Base-by-base conservation (phyloP, 2,797 vertebrate genomes). In the Peromyscus nudipes region DNA sequence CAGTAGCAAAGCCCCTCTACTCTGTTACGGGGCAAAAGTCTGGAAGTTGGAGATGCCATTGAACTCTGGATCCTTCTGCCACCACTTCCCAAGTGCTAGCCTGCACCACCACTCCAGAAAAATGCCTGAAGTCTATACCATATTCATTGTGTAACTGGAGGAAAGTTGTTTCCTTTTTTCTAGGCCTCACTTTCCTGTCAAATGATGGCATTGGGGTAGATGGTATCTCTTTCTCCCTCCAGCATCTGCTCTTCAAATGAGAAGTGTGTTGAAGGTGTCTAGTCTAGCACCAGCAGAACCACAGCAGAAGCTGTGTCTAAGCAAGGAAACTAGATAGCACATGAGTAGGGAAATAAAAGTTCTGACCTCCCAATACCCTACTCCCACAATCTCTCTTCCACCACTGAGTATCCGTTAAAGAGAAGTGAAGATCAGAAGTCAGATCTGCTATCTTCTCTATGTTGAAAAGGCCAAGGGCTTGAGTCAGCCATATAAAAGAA, bases 131-230 rank as follows among this genome's bases (percentile, higher is more conserved):
- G 73, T 95, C 64, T 64, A 9, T 19, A n/a, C 79, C 79, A 60
- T 40, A 19, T 94, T 77, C 21, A 40, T 40, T 75, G 10, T 81
- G 10, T 31, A 12, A 64, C 75, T 71, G 75, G 37, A 34, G 43
- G 46, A 57, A 57, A 93, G 80, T 52, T 49, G 82, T 25, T 84
- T 84, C 16, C 57, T 90, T 89, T 92, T 57, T 49, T 79, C 90
- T 79, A 43, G 31, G 19, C 75, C 71, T 96, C 27, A 2, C 19
- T 82, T 96, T 94, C 77, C 69, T 95, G 21, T 85, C 90, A 89
- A 73, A 96, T 77, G 40, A 96, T 40, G 40, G 84, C 43, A 67
- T 34, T 92, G 49, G 43, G 11, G 64, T 89, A 49, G 17, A 43
- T 76, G 69, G 19, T 43, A 37, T 55, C 86, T 64, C 62, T 62